Conservation (phyloP, 2,113 vertebrate species). For the Gavialis gangeticus region DNA sequence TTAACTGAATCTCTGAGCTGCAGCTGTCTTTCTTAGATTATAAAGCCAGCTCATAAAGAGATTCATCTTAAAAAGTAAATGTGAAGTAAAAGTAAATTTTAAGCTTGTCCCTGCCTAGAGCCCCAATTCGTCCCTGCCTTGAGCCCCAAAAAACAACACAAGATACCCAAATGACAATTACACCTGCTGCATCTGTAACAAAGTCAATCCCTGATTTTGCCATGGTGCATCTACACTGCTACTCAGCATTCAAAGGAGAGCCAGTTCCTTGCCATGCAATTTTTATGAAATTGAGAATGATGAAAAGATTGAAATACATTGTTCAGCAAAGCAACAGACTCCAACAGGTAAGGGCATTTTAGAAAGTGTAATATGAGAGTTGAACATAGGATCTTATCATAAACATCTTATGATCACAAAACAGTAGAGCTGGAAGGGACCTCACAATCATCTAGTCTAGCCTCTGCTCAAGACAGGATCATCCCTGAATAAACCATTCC, state of each 20-base stretch:
- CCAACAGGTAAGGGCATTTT: background rate
- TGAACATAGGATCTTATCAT: no score
- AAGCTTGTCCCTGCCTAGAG: background rate
- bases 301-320: background rate
- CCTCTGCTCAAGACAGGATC: no score
- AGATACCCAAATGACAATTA: background rate
- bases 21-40: accelerated
- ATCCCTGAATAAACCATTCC: no score
- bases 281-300: accelerated
- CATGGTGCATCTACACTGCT: accelerated
- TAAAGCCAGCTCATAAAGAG: accelerated
- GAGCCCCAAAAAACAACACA: background rate
- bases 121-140: background rate
- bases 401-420: no score
- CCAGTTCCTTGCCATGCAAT: accelerated
- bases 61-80: background rate
- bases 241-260: background rate
- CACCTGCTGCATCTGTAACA: background rate
- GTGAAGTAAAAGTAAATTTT: accelerated
- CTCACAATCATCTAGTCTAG: no score
- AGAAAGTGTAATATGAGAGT: background rate
- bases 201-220: accelerated
- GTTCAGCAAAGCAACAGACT: accelerated
- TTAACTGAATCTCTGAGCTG: accelerated
- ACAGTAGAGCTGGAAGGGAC: no score